phyloP scores from a whole-genome alignment of 2,888 invertebrate genomes.

The Graphium colonna region DNA sequence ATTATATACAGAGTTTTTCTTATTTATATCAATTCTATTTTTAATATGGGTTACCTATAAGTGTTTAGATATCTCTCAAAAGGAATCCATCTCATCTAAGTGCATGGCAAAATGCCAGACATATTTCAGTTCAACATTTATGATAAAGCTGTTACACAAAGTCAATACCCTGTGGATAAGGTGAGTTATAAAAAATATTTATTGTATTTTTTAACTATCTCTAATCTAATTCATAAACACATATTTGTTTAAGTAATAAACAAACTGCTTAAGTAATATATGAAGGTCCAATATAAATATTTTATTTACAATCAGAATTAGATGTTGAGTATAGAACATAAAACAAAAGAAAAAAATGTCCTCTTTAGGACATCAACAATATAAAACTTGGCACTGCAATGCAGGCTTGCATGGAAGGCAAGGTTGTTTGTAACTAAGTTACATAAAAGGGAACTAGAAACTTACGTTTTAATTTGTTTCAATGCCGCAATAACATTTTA shows the following conservation, averaged over 20 bases:
- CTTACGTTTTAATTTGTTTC: slow-evolving; percentile 27
- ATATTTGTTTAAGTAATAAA: no score
- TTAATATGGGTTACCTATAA: slow-evolving; percentile 22
- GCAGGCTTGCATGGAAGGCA: slow-evolving; percentile 18
- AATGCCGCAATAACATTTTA: slow-evolving; percentile 28
- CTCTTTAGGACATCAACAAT: background rate
- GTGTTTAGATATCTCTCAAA: slow-evolving; percentile 26
- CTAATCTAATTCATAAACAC: no score
- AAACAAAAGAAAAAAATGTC: background rate
- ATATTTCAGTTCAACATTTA: slow-evolving; percentile 25
- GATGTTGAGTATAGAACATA: background rate
- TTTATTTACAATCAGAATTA: no score
- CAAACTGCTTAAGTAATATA: background rate
- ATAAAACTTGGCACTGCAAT: slow-evolving; percentile 9
- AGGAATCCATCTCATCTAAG: slow-evolving; percentile 30
- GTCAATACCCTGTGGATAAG: slow-evolving; percentile 10
- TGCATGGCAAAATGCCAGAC: slow-evolving; percentile 36
- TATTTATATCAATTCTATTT: slow-evolving; percentile 8
- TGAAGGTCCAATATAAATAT: background rate
- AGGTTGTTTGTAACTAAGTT: slow-evolving; percentile 16
- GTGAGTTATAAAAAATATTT: background rate
- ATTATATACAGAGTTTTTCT: background rate
- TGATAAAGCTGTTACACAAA: slow-evolving; percentile 14
- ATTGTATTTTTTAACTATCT: background rate
- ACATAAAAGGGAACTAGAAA: slow-evolving; percentile 21